These are phyloP conservation scores for Calliopsis andreniformis DNA, from an alignment of 1,140 invertebrate species.

Conservation along the genomic window DNA sequence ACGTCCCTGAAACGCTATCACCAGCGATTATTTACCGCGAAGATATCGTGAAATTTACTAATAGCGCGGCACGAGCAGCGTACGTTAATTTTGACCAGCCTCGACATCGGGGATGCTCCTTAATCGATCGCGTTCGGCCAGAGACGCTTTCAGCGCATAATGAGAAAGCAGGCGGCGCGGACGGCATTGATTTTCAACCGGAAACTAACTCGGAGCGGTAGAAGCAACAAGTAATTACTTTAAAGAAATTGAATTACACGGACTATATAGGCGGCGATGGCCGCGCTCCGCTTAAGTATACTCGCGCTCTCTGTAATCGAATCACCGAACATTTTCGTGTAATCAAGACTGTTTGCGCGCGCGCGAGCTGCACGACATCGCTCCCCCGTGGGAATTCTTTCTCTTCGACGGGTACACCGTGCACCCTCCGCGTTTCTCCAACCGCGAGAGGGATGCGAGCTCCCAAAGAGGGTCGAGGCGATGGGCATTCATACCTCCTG, in stretches of 20 bases:
- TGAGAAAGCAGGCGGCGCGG: slow-evolving; percentile 32
- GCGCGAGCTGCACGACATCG: too few relatives aligned
- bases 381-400: slow-evolving; percentile 9
- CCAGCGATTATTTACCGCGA: background rate
- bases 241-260: slow-evolving; percentile 65
- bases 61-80: too few relatives aligned
- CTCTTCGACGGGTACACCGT: background rate
- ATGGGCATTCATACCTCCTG: background rate
- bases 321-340: slow-evolving; percentile 52
- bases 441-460: background rate
- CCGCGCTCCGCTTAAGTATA: slow-evolving; percentile 54
- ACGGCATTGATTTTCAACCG: slow-evolving; percentile 58
- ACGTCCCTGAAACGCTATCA: background rate
- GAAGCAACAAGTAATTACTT: slow-evolving; percentile 67
- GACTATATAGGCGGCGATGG: slow-evolving; percentile 45
- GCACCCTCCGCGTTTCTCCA: background rate
- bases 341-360: slow-evolving; percentile 41
- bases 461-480: background rate
- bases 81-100: too few relatives aligned
- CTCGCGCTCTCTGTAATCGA: slow-evolving; percentile 56
- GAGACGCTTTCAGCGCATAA: slow-evolving; percentile 48
- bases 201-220: slow-evolving; percentile 62
- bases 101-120: background rate
- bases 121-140: slow-evolving; percentile 36
- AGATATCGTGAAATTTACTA: too few relatives aligned